phyloP scores from a whole-genome alignment of 2,113 vertebrate genomes.

The Thomomys bottae region DNA sequence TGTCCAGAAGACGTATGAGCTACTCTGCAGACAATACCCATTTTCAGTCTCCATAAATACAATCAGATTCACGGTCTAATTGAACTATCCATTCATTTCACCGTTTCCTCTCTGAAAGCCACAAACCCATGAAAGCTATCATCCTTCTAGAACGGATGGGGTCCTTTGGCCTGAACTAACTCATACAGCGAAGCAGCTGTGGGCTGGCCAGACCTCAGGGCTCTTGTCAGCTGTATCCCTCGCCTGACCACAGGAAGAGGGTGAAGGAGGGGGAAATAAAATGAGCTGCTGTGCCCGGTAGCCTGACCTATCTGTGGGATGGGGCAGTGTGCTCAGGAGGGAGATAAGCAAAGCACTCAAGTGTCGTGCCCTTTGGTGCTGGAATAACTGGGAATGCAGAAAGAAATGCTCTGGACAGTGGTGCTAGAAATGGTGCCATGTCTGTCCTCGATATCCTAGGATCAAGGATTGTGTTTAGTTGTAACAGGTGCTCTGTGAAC shows the following conservation, averaged over 20 bases:
- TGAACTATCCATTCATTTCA: not conserved
- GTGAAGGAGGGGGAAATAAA: too few relatives aligned
- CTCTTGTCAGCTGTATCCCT: not conserved
- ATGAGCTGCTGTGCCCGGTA: rapidly evolving
- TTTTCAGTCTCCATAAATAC: not conserved
- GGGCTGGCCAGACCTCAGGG: rapidly evolving
- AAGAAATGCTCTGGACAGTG: too few relatives aligned
- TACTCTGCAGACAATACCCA: not conserved
- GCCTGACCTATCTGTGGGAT: not conserved
- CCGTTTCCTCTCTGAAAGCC: not conserved
- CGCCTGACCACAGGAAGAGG: not conserved
- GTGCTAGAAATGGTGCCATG: rapidly evolving
- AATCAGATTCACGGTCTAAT: rapidly evolving
- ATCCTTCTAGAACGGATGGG: not conserved
- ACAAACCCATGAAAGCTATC: not conserved
- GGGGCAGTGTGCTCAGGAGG: not conserved
- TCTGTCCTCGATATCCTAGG: not conserved
- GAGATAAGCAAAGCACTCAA: not conserved
- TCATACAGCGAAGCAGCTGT: rapidly evolving
- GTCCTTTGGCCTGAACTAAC: rapidly evolving
- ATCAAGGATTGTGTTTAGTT: not conserved
- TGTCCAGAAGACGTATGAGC: not conserved
- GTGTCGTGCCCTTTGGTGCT: rapidly evolving
- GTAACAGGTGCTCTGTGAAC: not conserved
- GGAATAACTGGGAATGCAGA: too few relatives aligned